Base-by-base conservation (phyloP, 2,113 vertebrate genomes). In the Pyxicephalus adspersus region DNA sequence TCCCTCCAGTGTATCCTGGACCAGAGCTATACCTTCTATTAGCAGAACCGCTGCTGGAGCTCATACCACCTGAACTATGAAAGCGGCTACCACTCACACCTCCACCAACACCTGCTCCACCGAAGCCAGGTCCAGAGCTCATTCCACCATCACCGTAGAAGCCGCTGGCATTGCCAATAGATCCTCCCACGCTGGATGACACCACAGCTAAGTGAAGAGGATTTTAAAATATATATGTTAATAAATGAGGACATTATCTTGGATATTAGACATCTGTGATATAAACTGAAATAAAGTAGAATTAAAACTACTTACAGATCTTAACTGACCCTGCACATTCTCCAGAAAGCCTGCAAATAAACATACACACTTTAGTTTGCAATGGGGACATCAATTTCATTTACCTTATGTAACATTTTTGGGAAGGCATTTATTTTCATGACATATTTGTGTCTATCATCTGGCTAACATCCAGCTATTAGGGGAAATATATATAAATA, bases 161-260 rank as follows among this genome's bases (percentile, higher is more conserved):
- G 45, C 50, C 26, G 38, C 55, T 23, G 20, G 25, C 58, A 25
- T 70, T 18, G 3, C 64, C 29, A 29, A 7, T 16, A 0, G 6
- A 4, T 9, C 28, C 9, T 23, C 19, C 11, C 4, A 9, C 1
- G 9, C 13, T 86, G 54, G 85, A 86, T 82, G 87, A 87, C 51
- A 91, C 84, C 78, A 91, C 88, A 1, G 90, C 92, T 92, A 84
- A 22, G 77, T 84, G 38, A 77, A 78, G n/a, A 84, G 85, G 5
- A 25, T 23, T 38, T 17, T 4, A 0, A 77, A 70, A n/a, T 31
- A 52, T n/a, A n/a, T 60, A 5, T 34, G 17, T 23, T 29, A 20
- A 17, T 17, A 58, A 7, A n/a, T 20, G 60, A 58, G 31, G 60
- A 64, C 11, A 50, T 70, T 16, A 76, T 16, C 11, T 22, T n/a